phyloP scores from a whole-genome alignment of 2,113 vertebrate species.

The Rousettus leschenaultii region DNA sequence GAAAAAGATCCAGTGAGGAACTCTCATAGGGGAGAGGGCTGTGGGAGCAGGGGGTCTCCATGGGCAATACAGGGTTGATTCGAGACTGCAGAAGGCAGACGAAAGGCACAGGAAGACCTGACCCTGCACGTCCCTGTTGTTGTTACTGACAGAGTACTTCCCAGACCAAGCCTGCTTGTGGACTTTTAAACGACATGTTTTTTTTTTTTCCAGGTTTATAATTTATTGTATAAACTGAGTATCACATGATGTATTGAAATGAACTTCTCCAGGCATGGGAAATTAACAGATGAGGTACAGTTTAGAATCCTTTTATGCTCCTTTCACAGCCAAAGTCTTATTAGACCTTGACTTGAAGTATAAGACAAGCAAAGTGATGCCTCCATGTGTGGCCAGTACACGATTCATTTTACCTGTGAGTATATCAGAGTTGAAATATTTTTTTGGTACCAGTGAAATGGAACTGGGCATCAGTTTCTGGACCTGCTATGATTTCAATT shows the following conservation, averaged over 20 bases:
- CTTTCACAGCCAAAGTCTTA: constrained; percentile 85
- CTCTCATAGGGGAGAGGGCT: neutral
- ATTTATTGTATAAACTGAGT: neutral
- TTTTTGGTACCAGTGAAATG: constrained; percentile 93
- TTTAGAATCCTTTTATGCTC: constrained; percentile 83
- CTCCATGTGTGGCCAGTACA: neutral
- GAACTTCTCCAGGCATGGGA: neutral
- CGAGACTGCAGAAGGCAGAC: neutral
- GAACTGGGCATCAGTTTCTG: constrained; percentile 86
- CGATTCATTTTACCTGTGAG: neutral
- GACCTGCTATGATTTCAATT: constrained; percentile 88
- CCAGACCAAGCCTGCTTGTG: neutral
- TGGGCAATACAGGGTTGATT: too few relatives aligned
- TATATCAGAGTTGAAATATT: constrained; percentile 83
- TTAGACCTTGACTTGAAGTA: constrained; percentile 94
- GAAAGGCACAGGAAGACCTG: neutral
- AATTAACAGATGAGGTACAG: neutral
- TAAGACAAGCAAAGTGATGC: constrained; percentile 83
- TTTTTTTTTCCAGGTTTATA: neutral
- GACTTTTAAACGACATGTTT: neutral
- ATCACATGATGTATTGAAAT: neutral
- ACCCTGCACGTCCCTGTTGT: neutral
- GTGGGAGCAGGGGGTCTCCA: accelerated
- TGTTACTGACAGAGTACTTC: neutral
- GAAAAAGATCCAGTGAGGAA: neutral